phyloP scores from a whole-genome alignment of 2,797 vertebrate species.

The Vipera ursinii region DNA sequence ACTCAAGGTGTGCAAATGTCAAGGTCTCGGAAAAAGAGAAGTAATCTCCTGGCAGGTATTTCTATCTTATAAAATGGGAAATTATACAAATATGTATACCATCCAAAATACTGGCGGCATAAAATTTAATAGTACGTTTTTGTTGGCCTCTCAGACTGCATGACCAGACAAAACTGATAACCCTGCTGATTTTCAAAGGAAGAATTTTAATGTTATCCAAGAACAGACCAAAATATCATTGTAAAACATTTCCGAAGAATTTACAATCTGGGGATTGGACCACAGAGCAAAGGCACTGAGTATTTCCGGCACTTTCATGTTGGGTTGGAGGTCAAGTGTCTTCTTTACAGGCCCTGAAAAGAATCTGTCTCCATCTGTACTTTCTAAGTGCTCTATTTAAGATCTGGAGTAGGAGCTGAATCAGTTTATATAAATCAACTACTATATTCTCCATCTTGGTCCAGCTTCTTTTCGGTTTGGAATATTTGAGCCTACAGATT shows the following conservation, averaged over 20 bases:
- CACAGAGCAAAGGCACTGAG: conserved; percentile 3
- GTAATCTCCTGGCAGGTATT: neutral
- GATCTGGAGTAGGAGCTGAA: neutral
- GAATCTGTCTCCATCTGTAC: neutral
- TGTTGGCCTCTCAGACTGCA: neutral
- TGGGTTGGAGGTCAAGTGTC: neutral
- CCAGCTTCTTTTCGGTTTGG: neutral
- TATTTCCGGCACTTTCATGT: neutral
- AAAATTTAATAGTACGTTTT: neutral
- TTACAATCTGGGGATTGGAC: neutral
- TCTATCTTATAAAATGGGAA: neutral
- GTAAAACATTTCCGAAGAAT: neutral
- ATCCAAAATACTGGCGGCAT: neutral
- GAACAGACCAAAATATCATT: neutral
- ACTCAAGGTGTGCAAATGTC: neutral
- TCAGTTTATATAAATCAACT: neutral
- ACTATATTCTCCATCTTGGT: neutral
- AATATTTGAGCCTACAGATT: neutral
- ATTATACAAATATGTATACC: neutral
- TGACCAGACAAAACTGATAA: neutral
- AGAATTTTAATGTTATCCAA: neutral
- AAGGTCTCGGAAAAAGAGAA: neutral
- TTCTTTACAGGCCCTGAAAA: neutral
- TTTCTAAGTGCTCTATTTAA: neutral
- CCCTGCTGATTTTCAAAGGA: neutral